phyloP scores from a whole-genome alignment of 2,797 vertebrate genomes.

The Gymnocypris eckloni region DNA sequence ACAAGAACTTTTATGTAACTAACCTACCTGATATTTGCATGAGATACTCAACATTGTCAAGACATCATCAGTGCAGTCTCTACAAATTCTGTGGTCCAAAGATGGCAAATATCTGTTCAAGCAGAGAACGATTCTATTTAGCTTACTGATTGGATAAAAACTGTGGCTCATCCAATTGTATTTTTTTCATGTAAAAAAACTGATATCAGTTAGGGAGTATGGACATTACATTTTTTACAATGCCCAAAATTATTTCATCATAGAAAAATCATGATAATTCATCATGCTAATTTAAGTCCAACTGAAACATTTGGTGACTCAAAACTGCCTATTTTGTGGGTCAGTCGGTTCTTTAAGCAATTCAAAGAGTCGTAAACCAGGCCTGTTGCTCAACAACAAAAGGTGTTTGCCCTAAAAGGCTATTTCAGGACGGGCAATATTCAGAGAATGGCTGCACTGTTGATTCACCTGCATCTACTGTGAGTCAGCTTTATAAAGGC shows the following conservation, averaged over 20 bases:
- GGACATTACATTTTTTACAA: neutral
- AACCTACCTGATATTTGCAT: neutral
- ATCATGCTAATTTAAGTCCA: neutral
- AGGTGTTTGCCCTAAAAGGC: slow-evolving; percentile 16
- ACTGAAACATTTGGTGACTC: neutral
- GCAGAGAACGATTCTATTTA: neutral
- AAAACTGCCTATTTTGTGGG: slow-evolving; percentile 3
- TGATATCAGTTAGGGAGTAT: neutral
- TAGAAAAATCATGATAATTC: neutral
- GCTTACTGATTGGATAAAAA: neutral
- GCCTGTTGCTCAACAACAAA: slow-evolving; percentile 42
- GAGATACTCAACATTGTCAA: neutral
- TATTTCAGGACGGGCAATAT: slow-evolving; percentile 24
- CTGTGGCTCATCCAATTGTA: neutral
- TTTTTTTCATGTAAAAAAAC: neutral
- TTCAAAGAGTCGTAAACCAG: slow-evolving; percentile 17
- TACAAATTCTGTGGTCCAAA: neutral
- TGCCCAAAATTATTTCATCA: neutral
- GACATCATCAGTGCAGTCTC: neutral
- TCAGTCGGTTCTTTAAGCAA: slow-evolving; percentile 10
- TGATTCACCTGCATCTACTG: slow-evolving; percentile 49
- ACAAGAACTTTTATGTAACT: neutral
- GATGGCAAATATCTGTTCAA: neutral
- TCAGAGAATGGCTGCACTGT: slow-evolving; percentile 40
- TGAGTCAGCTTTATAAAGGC: slow-evolving; percentile 45